phyloP scores from a whole-genome alignment of 2,888 invertebrate genomes.

The Lycia hirtaria region DNA sequence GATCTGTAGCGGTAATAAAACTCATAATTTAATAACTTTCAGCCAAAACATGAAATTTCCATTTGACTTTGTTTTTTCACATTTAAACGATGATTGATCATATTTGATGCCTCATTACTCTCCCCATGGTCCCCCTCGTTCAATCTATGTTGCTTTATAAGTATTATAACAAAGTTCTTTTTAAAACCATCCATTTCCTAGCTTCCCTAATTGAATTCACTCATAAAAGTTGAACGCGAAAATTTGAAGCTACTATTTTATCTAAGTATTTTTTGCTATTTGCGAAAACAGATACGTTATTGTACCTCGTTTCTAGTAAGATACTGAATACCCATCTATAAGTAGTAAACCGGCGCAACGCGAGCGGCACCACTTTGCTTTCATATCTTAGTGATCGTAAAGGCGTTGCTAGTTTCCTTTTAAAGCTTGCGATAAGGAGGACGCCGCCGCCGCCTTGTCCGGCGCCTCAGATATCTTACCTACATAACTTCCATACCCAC shows the following conservation, averaged over 20 bases:
- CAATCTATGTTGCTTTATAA: conserved; percentile 10
- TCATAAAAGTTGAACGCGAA: conserved; percentile 10
- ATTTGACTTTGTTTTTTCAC: not conserved
- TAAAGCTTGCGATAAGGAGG: conserved; percentile 74
- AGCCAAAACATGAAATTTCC: not conserved
- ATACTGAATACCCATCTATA: conserved; percentile 35
- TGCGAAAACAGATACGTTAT: conserved; percentile 34
- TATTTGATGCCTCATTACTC: conserved; percentile 23
- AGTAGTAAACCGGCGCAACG: conserved; percentile 44
- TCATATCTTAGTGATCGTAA: conserved; percentile 68
- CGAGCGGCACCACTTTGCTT: conserved; percentile 61
- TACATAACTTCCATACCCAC: conserved; percentile 45
- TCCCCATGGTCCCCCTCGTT: conserved; percentile 11
- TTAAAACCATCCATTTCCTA: conserved; percentile 15
- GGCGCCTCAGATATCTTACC: conserved; percentile 46
- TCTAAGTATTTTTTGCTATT: conserved; percentile 24
- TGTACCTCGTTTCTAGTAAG: conserved; percentile 28
- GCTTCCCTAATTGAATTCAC: conserved; percentile 12
- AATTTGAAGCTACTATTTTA: conserved; percentile 5
- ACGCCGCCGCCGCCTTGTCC: conserved; percentile 52
- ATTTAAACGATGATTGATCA: conserved; percentile 27
- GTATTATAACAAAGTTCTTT: conserved; percentile 10
- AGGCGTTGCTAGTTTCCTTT: conserved; percentile 79
- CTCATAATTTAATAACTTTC: too few species aligned
- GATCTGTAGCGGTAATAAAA: too few species aligned